phyloP scores from a whole-genome alignment of 2,888 invertebrate genomes.

The Syritta pipiens region DNA sequence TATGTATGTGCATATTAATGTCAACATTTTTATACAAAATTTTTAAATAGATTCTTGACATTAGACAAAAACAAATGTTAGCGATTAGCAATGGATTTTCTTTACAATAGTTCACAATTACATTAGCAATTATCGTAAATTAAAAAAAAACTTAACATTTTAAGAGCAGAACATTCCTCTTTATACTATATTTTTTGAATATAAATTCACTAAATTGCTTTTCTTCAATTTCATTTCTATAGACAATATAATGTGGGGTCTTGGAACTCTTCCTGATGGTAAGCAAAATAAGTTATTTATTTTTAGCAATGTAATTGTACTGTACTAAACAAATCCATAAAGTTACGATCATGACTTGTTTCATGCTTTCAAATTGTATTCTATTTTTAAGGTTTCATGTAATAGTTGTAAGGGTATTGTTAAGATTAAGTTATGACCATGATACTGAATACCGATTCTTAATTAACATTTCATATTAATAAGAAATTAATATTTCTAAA shows the following conservation, averaged over 20 bases:
- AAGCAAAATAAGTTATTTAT: too few species aligned
- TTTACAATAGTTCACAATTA: slow-evolving; percentile 13
- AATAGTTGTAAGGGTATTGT: too few species aligned
- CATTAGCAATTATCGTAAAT: not conserved
- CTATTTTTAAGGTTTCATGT: too few species aligned
- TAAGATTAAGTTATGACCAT: too few species aligned
- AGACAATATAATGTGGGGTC: slow-evolving; percentile 98
- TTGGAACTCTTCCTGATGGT: slow-evolving; percentile 99
- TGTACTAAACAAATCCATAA: not conserved
- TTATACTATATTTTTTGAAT: not conserved
- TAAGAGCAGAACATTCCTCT: not conserved
- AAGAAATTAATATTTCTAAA: too few species aligned
- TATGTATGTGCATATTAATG: too few species aligned
- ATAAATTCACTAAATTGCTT: slow-evolving; percentile 9
- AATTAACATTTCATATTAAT: too few species aligned
- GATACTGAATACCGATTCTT: too few species aligned
- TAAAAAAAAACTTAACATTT: too few species aligned
- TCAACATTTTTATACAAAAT: too few species aligned
- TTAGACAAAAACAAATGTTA: slow-evolving; percentile 16
- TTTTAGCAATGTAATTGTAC: not conserved
- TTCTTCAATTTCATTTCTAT: slow-evolving; percentile 76
- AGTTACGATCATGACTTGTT: too few species aligned
- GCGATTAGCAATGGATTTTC: slow-evolving; percentile 8
- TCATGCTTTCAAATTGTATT: too few species aligned
- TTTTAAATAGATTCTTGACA: slow-evolving; percentile 5